These are phyloP conservation scores for Choristoneura fumiferana DNA, from an alignment of 1,140 invertebrate genomes.

Conservation along the genomic window DNA sequence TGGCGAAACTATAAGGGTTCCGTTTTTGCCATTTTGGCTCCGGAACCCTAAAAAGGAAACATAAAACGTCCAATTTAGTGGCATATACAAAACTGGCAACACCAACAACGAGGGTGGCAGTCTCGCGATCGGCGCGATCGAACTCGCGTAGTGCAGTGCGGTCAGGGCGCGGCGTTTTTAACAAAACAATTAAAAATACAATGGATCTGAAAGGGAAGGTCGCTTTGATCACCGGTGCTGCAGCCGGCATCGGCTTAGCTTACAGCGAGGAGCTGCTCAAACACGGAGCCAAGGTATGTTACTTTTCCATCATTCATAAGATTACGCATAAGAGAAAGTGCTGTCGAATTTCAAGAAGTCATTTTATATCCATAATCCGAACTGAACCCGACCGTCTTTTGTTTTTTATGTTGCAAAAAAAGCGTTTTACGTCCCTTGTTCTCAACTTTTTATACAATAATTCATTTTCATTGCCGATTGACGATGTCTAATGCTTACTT, in stretches of 20 bases:
- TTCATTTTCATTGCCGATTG: no score
- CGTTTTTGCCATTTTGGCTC: no score
- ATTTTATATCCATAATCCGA: no score
- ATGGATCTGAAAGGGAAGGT: slow-evolving; percentile 86
- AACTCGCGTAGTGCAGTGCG: slow-evolving; percentile 51
- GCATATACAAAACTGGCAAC: neutral
- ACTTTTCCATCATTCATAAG: no score
- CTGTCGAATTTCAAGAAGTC: no score
- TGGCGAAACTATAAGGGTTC: no score
- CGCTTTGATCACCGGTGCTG: slow-evolving; percentile 86
- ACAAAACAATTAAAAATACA: slow-evolving; percentile 44
- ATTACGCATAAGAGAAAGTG: no score
- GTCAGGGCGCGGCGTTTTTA: slow-evolving; percentile 47
- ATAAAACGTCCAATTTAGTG: neutral
- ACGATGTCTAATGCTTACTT: no score
- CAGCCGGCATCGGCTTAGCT: slow-evolving; percentile 84
- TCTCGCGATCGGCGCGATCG: slow-evolving; percentile 54
- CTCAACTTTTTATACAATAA: no score
- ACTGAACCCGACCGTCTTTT: no score
- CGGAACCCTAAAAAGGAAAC: neutral
- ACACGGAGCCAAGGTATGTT: slow-evolving; percentile 84
- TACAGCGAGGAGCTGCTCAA: slow-evolving; percentile 84
- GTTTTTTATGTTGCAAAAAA: no score
- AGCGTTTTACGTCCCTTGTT: no score
- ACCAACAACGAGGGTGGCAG: neutral